Conservation (phyloP, 2,113 vertebrate species). For the Lepus europaeus region DNA sequence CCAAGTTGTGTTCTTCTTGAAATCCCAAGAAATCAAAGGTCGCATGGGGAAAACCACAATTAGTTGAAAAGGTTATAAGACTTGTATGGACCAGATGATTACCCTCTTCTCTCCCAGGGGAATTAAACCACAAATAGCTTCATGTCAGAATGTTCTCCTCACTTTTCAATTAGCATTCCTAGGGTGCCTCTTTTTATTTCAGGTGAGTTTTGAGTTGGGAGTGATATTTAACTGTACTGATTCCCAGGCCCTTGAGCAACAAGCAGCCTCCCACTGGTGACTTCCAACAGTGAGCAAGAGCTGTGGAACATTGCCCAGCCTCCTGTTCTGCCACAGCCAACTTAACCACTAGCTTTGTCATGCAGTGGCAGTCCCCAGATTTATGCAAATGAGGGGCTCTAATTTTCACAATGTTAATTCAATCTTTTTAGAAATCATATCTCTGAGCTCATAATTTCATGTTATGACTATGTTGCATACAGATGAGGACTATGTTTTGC, state of each 20-base stretch:
- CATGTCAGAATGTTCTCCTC: conserved; percentile 18
- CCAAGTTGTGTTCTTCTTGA: background rate
- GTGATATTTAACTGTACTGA: background rate
- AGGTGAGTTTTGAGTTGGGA: background rate
- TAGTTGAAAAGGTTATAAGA: background rate
- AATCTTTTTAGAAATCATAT: conserved; percentile 80
- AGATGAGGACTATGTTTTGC: conserved; percentile 78
- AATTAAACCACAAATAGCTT: conserved; percentile 21
- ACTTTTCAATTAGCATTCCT: conserved; percentile 30
- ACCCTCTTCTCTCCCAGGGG: background rate
- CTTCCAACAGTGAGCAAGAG: background rate
- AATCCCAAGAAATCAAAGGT: conserved; percentile 51
- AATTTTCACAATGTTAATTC: conserved; percentile 77
- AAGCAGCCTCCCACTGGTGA: background rate
- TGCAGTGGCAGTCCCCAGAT: conserved; percentile 45
- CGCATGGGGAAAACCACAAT: background rate
- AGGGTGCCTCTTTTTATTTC: background rate
- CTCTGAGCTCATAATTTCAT: conserved; percentile 78
- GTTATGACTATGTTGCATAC: conserved; percentile 77
- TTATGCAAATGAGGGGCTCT: conserved; percentile 69
- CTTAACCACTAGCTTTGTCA: conserved; percentile 59
- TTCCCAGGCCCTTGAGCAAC: background rate
- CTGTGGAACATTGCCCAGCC: background rate
- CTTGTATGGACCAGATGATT: conserved; percentile 31
- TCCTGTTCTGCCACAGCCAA: background rate